Percentiles rank a stretch among this genome's conserved stretches.
Conservation (phyloP, 2,797 vertebrate species). For the Melopsittacus undulatus region DNA sequence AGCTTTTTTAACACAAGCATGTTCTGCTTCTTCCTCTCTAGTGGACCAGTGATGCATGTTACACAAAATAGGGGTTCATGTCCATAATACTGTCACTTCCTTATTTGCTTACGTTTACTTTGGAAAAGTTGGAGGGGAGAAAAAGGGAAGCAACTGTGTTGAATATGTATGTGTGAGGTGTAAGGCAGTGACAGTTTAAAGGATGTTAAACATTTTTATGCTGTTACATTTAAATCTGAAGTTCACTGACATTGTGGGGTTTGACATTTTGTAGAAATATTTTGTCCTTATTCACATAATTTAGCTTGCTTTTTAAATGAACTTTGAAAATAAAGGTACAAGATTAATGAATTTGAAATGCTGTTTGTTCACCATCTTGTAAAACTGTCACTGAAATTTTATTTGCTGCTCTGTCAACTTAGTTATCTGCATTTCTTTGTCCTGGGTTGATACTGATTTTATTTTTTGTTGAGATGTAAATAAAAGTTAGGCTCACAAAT, state of each 20-base stretch:
- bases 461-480: background rate
- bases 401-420: background rate
- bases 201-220: background rate
- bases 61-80: background rate
- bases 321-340: background rate
- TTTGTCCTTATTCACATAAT: background rate
- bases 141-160: background rate
- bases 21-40: background rate
- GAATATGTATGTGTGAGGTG: background rate
- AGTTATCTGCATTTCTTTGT: background rate
- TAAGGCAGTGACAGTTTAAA: background rate
- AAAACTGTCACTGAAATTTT: background rate
- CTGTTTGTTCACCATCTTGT: background rate
- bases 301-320: background rate
- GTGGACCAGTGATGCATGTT: background rate
- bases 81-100: background rate
- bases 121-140: background rate
- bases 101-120: background rate
- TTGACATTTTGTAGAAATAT: background rate
- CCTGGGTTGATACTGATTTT: background rate
- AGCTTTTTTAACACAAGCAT: background rate
- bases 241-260: background rate
- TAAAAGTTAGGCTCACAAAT: background rate
- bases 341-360: background rate
- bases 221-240: background rate